Percentiles rank a stretch among this genome's conserved stretches.
Evolutionary conservation across 2,113 vertebrate genomes (phyloP).

Genomic region (Mastomys coucha): DNA sequence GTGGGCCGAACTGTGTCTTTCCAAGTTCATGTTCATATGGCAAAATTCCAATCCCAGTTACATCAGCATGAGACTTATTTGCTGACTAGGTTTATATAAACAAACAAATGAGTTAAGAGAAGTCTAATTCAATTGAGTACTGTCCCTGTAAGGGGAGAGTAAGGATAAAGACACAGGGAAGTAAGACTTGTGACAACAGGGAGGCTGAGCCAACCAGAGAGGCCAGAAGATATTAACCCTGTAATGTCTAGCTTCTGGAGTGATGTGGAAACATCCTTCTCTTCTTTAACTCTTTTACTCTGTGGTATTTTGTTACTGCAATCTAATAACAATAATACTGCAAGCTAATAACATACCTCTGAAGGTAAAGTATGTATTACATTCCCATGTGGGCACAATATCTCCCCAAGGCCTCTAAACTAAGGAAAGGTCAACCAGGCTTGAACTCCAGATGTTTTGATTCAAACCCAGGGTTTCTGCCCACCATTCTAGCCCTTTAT

Average conservation of each 20-base stretch:
- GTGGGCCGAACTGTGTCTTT: background rate
- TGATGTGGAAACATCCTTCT: background rate
- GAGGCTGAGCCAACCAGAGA: background rate
- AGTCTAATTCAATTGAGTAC: background rate
- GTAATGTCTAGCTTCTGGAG: background rate
- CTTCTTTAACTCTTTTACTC: background rate
- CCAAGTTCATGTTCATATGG: background rate
- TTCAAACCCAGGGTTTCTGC: slow-evolving; percentile 2
- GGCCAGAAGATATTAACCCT: background rate
- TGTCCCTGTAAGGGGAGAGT: background rate
- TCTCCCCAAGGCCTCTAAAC: background rate
- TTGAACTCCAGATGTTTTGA: slow-evolving; percentile 6
- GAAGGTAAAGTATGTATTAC: background rate
- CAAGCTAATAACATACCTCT: background rate
- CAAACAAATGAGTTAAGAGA: background rate
- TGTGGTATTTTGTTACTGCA: background rate
- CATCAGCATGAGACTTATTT: slow-evolving; percentile 16
- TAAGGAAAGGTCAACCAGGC: background rate
- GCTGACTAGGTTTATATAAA: slow-evolving; percentile 9
- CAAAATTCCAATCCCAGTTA: background rate
- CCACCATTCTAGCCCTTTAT: background rate
- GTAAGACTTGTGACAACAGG: background rate
- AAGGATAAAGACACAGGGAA: background rate
- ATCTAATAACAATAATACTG: too few species aligned
- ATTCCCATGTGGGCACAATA: background rate